phyloP scores from a whole-genome alignment of 2,113 vertebrate genomes.

The Tautogolabrus adspersus region DNA sequence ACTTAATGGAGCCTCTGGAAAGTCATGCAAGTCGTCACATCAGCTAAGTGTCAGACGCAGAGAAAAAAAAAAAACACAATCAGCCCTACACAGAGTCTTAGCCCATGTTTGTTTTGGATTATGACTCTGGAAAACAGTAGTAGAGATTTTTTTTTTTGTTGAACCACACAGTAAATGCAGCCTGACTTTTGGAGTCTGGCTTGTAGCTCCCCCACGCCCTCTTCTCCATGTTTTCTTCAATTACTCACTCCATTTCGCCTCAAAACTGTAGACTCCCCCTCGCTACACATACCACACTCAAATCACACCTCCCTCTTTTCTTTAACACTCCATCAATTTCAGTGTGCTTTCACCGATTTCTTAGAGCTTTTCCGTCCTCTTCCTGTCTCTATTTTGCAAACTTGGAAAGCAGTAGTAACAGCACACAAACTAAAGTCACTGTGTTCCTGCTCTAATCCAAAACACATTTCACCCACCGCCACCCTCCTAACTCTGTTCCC shows the following conservation, averaged over 20 bases:
- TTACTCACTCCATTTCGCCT: slow-evolving; percentile 79
- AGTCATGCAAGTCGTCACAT: slow-evolving; percentile 67
- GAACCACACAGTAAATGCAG: slow-evolving; percentile 54
- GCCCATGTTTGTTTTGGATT: slow-evolving; percentile 67
- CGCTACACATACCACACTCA: slow-evolving; percentile 72
- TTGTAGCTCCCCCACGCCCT: slow-evolving; percentile 66
- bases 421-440: slow-evolving; percentile 75
- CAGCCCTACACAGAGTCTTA: slow-evolving; percentile 11
- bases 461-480: slow-evolving; percentile 79
- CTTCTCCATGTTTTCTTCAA: slow-evolving; percentile 80
- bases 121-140: slow-evolving; percentile 61
- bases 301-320: slow-evolving; percentile 76
- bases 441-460: slow-evolving; percentile 80
- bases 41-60: slow-evolving; percentile 38
- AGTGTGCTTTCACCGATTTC: slow-evolving; percentile 49
- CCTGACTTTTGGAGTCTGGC: slow-evolving; percentile 68
- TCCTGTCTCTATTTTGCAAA: slow-evolving; percentile 67
- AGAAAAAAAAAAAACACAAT: background rate
- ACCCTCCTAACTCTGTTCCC: slow-evolving; percentile 47
- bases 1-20: slow-evolving; percentile 67
- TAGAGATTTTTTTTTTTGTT: slow-evolving; percentile 35
- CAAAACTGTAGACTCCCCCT: slow-evolving; percentile 69
- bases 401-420: slow-evolving; percentile 72
- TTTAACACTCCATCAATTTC: slow-evolving; percentile 69
- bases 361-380: slow-evolving; percentile 57